These are phyloP conservation scores for Cassiopea xamachana DNA, from an alignment of 30 jellyfish, hydroid and myxozoan genomes.

Conservation along the genomic window DNA sequence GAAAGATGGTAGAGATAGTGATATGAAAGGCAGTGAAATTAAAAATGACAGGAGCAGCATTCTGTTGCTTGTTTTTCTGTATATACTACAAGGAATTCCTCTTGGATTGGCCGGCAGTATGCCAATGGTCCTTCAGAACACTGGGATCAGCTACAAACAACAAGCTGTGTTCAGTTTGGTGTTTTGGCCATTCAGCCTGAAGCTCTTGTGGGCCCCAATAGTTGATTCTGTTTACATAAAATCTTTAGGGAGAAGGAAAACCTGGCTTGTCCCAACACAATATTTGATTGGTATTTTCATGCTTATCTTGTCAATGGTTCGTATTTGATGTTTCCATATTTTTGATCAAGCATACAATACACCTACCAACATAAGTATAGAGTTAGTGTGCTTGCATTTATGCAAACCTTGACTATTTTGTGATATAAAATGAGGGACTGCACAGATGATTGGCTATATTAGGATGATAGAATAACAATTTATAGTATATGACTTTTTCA, in stretches of 20 bases:
- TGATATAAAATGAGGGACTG: no score
- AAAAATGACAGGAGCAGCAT: slow-evolving; percentile 69
- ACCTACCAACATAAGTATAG: no score
- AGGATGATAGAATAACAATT: no score
- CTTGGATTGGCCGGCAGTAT: slow-evolving; percentile 97
- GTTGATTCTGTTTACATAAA: slow-evolving; percentile 90
- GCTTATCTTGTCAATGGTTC: slow-evolving; percentile 85
- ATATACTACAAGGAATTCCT: slow-evolving; percentile 97
- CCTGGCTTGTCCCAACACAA: slow-evolving; percentile 98
- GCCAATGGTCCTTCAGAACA: slow-evolving; percentile 96
- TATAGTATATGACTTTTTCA: no score
- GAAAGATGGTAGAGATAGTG: neutral
- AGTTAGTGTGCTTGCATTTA: no score
- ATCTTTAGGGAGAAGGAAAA: slow-evolving; percentile 91
- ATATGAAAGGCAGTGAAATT: neutral
- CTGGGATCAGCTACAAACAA: slow-evolving; percentile 80
- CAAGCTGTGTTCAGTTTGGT: slow-evolving; percentile 97
- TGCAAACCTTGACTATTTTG: no score
- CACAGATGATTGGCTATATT: no score
- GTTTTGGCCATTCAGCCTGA: slow-evolving; percentile 97
- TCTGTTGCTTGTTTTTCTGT: slow-evolving; percentile 74
- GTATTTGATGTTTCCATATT: neutral
- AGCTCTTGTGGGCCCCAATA: slow-evolving; percentile 99
- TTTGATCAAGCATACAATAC: no score
- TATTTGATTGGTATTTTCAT: slow-evolving; percentile 86